Conservation (phyloP, 2,888 invertebrate genomes). For the Volucella inanis region DNA sequence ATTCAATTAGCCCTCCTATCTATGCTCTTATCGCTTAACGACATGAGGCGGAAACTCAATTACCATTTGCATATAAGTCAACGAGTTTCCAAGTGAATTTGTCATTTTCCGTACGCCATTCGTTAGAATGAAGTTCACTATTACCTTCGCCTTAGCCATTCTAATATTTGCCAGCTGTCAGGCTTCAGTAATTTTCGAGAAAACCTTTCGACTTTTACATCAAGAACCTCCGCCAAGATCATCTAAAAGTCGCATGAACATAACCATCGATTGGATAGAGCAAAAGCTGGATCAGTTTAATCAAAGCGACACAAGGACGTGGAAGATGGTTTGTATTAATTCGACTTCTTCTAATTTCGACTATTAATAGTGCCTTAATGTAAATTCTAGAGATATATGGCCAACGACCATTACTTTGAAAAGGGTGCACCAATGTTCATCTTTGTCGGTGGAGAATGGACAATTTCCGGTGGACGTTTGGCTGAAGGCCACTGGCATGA, state of each 20-base stretch:
- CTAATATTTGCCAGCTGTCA: constrained; percentile 29
- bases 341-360: not conserved
- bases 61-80: constrained; percentile 52
- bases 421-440: constrained; percentile 86
- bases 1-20: constrained; percentile 50
- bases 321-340: constrained; percentile 83
- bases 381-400: constrained; percentile 83
- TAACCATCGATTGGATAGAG: constrained; percentile 83
- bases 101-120: constrained; percentile 20
- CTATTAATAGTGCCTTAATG: not conserved
- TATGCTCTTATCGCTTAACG: constrained; percentile 30
- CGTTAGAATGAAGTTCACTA: constrained; percentile 34
- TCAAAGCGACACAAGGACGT: constrained; percentile 84
- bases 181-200: constrained; percentile 77
- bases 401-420: constrained; percentile 83
- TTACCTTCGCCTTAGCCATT: not conserved
- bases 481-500: constrained; percentile 86
- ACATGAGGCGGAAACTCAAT: constrained; percentile 22
- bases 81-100: not conserved
- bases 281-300: constrained; percentile 86
- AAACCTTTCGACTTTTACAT: constrained; percentile 80
- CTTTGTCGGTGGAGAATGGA: constrained; percentile 89
- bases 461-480: constrained; percentile 85
- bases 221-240: constrained; percentile 82
- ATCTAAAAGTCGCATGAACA: constrained; percentile 74